phyloP scores from a whole-genome alignment of 2,888 invertebrate species.

The Eledone cirrhosa region DNA sequence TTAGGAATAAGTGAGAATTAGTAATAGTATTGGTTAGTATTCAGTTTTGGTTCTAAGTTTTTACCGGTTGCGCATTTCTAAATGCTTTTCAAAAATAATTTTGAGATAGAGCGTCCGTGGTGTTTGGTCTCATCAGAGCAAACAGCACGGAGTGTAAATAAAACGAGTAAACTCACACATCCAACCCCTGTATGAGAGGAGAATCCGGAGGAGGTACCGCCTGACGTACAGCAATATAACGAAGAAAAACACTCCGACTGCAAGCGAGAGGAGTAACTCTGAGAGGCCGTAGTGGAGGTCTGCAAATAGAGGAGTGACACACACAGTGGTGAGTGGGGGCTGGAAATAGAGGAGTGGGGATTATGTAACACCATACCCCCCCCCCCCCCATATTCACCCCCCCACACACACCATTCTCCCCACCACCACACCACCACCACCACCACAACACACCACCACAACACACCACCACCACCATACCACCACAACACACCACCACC shows the following conservation, averaged over 20 bases:
- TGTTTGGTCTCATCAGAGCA: too few species aligned
- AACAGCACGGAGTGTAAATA: too few species aligned
- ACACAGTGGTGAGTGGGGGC: not conserved
- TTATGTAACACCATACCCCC: not conserved
- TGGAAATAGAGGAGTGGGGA: not conserved
- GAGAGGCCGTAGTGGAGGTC: conserved; percentile 44
- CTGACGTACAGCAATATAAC: conserved; percentile 66
- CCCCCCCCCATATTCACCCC: not conserved
- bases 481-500: not conserved
- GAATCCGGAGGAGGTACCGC: conserved; percentile 63
- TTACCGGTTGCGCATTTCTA: too few species aligned
- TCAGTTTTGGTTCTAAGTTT: too few species aligned
- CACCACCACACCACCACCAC: not conserved
- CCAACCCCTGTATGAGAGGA: conserved; percentile 61
- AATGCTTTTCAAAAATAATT: too few species aligned
- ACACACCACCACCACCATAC: not conserved
- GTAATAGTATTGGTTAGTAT: too few species aligned
- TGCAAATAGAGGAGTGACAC: conserved; percentile 38
- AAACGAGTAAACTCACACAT: conserved; percentile 63
- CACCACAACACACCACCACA: not conserved
- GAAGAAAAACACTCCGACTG: conserved; percentile 67
- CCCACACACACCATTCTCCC: not conserved
- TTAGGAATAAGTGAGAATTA: too few species aligned
- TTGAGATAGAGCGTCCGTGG: too few species aligned
- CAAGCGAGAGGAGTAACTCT: conserved; percentile 59